Evolutionary conservation across 2,797 vertebrate genomes (phyloP), one percentile per base, ranked within the genome.

Genomic region (Hemitrygon akajei): DNA sequence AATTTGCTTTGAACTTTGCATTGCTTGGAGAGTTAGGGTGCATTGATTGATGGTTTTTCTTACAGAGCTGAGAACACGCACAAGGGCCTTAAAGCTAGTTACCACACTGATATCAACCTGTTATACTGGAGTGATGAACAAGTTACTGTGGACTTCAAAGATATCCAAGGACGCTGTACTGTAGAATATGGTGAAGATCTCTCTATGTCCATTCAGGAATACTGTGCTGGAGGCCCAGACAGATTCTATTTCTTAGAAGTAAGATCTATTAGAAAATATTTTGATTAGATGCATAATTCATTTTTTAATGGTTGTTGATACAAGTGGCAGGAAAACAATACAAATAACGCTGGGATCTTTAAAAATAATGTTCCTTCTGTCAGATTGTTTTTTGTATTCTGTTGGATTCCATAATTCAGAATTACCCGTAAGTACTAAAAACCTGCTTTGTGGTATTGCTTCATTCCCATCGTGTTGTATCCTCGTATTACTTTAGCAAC

Each of bases 171-270:
- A 0, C 97, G 97, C 81, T 99, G 98, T 94, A 97, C 96, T 0
- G 97, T 99, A 16, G 97, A 99, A 94, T 99, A 99, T 0, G 98
- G 96, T 0, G 99, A 99, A 94, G 99, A 99, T 94, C 96, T 99
- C 93, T 96, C 96, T 0, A 96, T 98, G 94, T 96, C 97, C 0
- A 96, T 99, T 84, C 98, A 98, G 95, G 98, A 98, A 0, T 99
- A 97, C 80, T 98, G 98, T 0, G 96, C 95, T 0, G 97, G 97
- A 0, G 98, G 98, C 18, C 96, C 97, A 0, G 98, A 99, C 94
- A 96, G 98, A 86, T 99, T 99, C 96, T 99, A 99, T 95, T 99
- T 99, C 95, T 95, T 99, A 0, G 98, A 99, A 98, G 99, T 99
- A 94, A 94, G 56, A 69, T 11, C 25, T 40, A 22, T 58, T 77